Percentiles rank a stretch among this genome's conserved stretches.
These are phyloP conservation scores for Lepidurus couesii DNA, from an alignment of 1,140 invertebrate genomes.

Conservation along the genomic window DNA sequence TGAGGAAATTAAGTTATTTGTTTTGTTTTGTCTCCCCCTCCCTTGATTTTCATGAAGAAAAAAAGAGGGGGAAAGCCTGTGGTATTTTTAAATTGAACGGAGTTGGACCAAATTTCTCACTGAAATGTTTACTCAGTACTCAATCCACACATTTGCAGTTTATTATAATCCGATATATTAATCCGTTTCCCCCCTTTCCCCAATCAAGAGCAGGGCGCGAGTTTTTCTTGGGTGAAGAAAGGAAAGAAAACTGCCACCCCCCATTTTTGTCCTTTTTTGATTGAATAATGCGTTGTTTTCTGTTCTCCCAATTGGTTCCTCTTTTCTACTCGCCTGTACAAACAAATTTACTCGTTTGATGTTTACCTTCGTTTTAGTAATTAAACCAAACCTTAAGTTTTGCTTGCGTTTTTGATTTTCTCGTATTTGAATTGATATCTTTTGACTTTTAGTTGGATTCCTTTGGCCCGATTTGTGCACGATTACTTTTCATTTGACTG, in stretches of 20 bases:
- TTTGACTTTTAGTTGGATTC: background rate
- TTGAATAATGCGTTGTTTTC: background rate
- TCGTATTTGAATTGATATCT: background rate
- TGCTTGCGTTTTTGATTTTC: background rate
- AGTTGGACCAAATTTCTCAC: conserved; percentile 19
- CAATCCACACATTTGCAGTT: background rate
- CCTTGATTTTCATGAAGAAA: background rate
- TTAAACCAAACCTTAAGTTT: conserved; percentile 14
- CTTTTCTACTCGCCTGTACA: conserved; percentile 19
- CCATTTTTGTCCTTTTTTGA: background rate
- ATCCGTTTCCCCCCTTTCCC: no score
- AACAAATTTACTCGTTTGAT: conserved; percentile 17
- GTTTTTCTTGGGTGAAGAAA: background rate
- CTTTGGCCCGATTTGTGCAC: background rate
- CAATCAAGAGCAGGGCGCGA: no score
- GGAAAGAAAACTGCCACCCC: background rate
- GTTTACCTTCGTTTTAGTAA: conserved; percentile 22
- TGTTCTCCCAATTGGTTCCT: conserved; percentile 11
- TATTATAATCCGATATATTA: background rate
- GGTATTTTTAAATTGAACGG: conserved; percentile 19
- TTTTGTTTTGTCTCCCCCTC: background rate
- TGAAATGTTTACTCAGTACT: conserved; percentile 19
- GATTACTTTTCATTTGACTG: background rate
- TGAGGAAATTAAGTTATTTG: background rate
- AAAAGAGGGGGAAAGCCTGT: background rate